Percentiles rank a stretch among this genome's conserved stretches.
phyloP scores from a whole-genome alignment of 2,888 invertebrate species.

The Mellilla xanthometata region DNA sequence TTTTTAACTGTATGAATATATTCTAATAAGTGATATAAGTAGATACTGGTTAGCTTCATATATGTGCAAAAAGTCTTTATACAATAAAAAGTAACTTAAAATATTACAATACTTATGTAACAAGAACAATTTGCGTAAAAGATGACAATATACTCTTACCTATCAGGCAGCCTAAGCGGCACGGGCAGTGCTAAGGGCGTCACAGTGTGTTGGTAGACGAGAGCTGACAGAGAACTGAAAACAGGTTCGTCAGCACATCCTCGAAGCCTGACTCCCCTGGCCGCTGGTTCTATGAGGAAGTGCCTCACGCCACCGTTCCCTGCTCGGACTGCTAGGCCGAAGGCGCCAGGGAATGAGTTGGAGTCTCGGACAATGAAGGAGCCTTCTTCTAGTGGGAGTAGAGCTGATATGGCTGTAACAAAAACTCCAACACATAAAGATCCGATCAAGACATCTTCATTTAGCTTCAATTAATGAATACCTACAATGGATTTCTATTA shows the following conservation, averaged over 20 bases:
- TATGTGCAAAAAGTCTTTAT: too few relatives aligned
- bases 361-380: slow-evolving; percentile 98
- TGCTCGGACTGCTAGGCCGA: slow-evolving; percentile 97
- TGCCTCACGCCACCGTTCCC: slow-evolving; percentile 97
- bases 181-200: slow-evolving; percentile 97
- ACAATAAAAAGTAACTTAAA: too few relatives aligned
- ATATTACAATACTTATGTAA: too few relatives aligned
- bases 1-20: too few relatives aligned
- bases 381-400: slow-evolving; percentile 94
- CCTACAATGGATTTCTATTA: too few relatives aligned
- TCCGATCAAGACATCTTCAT: too few relatives aligned
- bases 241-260: slow-evolving; percentile 98
- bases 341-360: slow-evolving; percentile 98
- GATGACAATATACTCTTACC: slow-evolving; percentile 47
- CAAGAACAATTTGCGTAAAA: too few relatives aligned
- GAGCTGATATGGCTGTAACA: slow-evolving; percentile 91
- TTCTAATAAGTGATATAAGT: too few relatives aligned
- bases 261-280: slow-evolving; percentile 96
- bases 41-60: too few relatives aligned
- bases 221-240: slow-evolving; percentile 97
- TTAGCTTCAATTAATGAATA: too few relatives aligned
- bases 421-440: too few relatives aligned
- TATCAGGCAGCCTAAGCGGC: slow-evolving; percentile 92
- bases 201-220: slow-evolving; percentile 99
- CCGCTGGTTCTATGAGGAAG: slow-evolving; percentile 98